Evolutionary conservation across 2,888 invertebrate genomes (phyloP), one percentile per base, ranked within the genome.

Genomic region (Dolomedes plantarius): DNA sequence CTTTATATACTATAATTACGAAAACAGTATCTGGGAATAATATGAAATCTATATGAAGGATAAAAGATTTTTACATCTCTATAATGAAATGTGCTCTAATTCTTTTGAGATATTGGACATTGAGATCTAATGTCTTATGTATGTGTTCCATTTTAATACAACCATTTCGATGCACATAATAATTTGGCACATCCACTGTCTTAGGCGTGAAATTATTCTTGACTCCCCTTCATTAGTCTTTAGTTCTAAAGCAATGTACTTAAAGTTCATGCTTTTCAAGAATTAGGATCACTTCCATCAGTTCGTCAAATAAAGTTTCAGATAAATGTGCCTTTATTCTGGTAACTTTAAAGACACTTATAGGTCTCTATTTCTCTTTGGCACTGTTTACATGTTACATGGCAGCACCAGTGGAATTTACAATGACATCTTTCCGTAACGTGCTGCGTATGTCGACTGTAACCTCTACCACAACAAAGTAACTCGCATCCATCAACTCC

Each of bases 381-480:
- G 92, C 97, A 97, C 89, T 94, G 94, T 91, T 95, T 94, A 93
- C 97, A 97, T 89, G 94, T 94, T 89, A 97, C 97, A 91, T 96
- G 95, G 93, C 97, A 97, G 92, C 97, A 97, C 95, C 96, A 97
- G 91, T 94, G 94, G 92, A 97, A 97, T 90, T 95, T 95, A 92
- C 97, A 97, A 90, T 95, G 94, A 92, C 97, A 97, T 90, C 95
- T 95, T 90, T 95, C 94, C 91, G 94, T 94, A 91, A 95, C 95
- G 88, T 94, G 93, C 88, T 95, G 93, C 88, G 93, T 93, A 31
- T 83, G 77, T 3, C 36, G 41, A 16, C 36, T 87, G 91, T 94
- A 95, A n/a, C 96, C 96, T 81, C 97, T 93, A 87, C 95, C 94
- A 91, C 97, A 97, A 92, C 97, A 97, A 88, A 97, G 93, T 89